Conservation (phyloP, 2,797 vertebrate species). For the Bovichtus diacanthus region DNA sequence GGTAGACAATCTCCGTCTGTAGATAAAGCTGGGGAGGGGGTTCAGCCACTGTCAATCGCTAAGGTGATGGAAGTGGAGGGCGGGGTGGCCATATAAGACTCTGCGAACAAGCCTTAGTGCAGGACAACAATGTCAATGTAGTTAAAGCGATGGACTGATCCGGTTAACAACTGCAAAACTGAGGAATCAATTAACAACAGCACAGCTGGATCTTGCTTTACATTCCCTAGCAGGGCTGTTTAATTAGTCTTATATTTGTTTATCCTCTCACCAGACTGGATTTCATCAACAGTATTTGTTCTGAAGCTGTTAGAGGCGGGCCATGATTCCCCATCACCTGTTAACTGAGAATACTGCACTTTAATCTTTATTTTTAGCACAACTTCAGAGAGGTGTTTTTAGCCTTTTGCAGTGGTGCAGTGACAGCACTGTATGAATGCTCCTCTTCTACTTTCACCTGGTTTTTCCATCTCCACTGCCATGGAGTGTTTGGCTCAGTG, state of each 20-base stretch:
- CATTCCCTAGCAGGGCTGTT: slow-evolving; percentile 33
- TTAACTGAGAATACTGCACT: slow-evolving; percentile 27
- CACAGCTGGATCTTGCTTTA: slow-evolving; percentile 30
- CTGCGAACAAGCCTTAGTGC: slow-evolving; percentile 22
- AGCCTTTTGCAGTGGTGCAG: slow-evolving; percentile 55
- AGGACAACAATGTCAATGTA: slow-evolving; percentile 30
- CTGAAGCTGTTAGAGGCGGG: slow-evolving; percentile 23
- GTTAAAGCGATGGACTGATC: slow-evolving; percentile 54
- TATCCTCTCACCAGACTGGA: slow-evolving; percentile 42
- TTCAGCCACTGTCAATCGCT: slow-evolving; percentile 40
- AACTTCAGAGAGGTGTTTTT: slow-evolving; percentile 44
- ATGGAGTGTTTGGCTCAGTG: slow-evolving; percentile 49
- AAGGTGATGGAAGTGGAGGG: slow-evolving; percentile 37
- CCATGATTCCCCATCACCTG: slow-evolving; percentile 40
- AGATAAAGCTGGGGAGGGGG: slow-evolving; percentile 51
- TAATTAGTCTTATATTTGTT: slow-evolving; percentile 60
- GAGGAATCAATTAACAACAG: slow-evolving; percentile 58
- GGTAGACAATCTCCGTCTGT: slow-evolving; percentile 45
- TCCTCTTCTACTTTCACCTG: slow-evolving; percentile 40
- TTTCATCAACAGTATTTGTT: slow-evolving; percentile 67
- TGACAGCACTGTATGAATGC: slow-evolving; percentile 26
- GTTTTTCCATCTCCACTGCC: slow-evolving; percentile 43
- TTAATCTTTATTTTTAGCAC: slow-evolving; percentile 42
- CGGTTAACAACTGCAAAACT: slow-evolving; percentile 49
- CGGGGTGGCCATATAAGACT: neutral